These are phyloP conservation scores for Choloepus hoffmanni DNA, from an alignment of 2,113 vertebrate genomes.

Conservation along the genomic window DNA sequence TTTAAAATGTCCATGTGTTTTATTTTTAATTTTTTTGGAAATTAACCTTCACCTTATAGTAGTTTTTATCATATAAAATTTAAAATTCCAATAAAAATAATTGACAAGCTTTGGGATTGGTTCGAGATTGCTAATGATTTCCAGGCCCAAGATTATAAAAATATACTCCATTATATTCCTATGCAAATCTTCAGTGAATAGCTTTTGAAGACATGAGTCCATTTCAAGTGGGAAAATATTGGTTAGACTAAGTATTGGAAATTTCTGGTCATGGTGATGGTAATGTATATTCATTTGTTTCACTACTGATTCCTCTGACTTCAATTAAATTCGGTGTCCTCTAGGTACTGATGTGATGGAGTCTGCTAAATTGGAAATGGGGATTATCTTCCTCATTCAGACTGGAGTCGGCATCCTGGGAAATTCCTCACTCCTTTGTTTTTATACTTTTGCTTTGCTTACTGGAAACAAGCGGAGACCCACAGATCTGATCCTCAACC, in stretches of 20 bases:
- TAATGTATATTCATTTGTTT: not conserved
- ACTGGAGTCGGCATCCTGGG: not conserved
- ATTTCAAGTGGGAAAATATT: not conserved
- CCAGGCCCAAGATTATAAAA: too few relatives aligned
- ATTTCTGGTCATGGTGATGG: not conserved
- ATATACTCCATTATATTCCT: too few relatives aligned
- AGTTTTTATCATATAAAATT: not conserved
- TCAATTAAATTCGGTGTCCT: not conserved
- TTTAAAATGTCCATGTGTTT: conserved; percentile 4
- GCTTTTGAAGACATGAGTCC: not conserved
- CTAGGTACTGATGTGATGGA: not conserved
- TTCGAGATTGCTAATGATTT: too few relatives aligned
- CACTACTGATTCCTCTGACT: not conserved
- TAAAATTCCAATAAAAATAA: too few relatives aligned
- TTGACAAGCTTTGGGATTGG: too few relatives aligned
- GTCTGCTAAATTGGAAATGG: not conserved
- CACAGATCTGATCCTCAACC: not conserved
- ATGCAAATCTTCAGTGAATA: not conserved
- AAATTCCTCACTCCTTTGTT: not conserved
- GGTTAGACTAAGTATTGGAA: not conserved
- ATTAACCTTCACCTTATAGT: not conserved
- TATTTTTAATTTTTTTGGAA: not conserved
- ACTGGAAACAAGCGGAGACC: not conserved
- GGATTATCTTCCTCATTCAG: not conserved
- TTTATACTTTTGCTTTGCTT: not conserved